These are phyloP conservation scores for Orientallactaga sibirica DNA, from an alignment of 2,797 vertebrate genomes.

Conservation along the genomic window DNA sequence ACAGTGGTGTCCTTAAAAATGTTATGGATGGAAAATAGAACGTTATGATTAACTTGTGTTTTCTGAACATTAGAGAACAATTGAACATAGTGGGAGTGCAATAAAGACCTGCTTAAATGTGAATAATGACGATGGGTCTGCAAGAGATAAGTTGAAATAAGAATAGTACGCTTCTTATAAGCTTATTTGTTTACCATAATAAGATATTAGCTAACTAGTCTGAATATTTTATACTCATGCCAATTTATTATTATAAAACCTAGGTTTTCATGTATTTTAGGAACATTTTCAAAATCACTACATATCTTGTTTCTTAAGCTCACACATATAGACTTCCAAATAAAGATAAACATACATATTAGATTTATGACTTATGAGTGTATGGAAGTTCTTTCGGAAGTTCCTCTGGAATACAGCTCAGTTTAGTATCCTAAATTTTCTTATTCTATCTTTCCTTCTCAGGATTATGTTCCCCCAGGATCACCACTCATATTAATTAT, in stretches of 20 bases:
- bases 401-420: background rate
- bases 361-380: background rate
- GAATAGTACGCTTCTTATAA: background rate
- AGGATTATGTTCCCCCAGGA: background rate
- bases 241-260: slow-evolving; percentile 31
- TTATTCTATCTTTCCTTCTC: background rate
- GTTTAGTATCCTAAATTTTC: background rate
- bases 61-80: background rate
- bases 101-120: background rate
- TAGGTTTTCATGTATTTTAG: background rate
- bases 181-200: background rate
- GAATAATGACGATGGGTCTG: background rate
- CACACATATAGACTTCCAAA: background rate
- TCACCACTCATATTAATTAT: background rate
- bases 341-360: background rate
- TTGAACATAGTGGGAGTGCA: background rate
- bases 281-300: background rate
- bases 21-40: background rate
- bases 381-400: slow-evolving; percentile 20
- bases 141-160: background rate
- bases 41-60: background rate
- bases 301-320: slow-evolving; percentile 20
- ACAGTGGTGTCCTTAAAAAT: too few relatives aligned
- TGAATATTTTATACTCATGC: slow-evolving; percentile 32
- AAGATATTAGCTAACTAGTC: slow-evolving; percentile 9